Base-by-base conservation (phyloP, 2,113 vertebrate species). In the Lynx canadensis region DNA sequence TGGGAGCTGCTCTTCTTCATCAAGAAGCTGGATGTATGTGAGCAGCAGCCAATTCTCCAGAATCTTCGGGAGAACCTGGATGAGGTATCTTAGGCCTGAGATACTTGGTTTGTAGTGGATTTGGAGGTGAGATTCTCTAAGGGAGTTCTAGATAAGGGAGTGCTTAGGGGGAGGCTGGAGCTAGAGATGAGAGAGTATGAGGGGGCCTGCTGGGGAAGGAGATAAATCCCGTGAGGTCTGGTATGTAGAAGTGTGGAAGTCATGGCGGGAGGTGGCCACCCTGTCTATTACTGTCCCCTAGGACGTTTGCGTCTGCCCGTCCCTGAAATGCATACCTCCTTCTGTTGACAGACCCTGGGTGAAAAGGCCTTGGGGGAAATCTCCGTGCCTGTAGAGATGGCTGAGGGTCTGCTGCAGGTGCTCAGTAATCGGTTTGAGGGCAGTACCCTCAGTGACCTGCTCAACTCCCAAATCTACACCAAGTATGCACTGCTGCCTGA, bases 1-100 rank as follows among this genome's bases (percentile, higher is more conserved):
- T 99, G 99, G 99, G 99, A 99, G 97, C 95, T 99, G 74, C 99
- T 99, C 31, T 99, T 99, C 99, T 99, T 99, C 45, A 99, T 99
- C 97, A 99, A 99, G 98, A 99, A 99, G 91, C 98, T 99, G 98
- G 99, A 99, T 52, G 73, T 86, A 0, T 97, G 98, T 78, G 99
- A 99, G 97, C 99, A 99, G 98, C 97, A 99, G 74, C 99, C 99
- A 85, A 97, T 99, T 95, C 95, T 98, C 94, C 68, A 87, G 65
- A 97, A 99, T 82, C 98, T 99, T 74, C 98, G 74, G 85, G 99
- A 99, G 98, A 99, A 98, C 50, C 98, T 98, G 15, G 98, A 99
- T 7, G 99, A 99, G 99, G 99, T 98, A 90, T n/a, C 29, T 11
- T 2, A 7, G 63, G 21, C 52, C 66, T 41, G 50, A 63, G 52